Evolutionary conservation across 2,797 vertebrate genomes (phyloP).

Genomic region (Sebastes umbrosus): DNA sequence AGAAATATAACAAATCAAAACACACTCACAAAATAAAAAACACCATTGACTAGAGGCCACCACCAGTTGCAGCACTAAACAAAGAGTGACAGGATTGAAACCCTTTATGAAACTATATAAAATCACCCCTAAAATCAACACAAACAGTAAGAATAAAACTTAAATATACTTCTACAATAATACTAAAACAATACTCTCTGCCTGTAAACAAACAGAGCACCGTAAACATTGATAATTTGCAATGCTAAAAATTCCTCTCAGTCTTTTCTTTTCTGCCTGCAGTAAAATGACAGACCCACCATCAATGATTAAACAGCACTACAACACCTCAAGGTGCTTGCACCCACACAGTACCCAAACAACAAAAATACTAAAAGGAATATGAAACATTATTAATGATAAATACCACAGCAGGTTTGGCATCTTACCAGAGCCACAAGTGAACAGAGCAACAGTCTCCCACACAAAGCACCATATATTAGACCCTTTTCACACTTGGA

Average conservation of each 20-base stretch:
- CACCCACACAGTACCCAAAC: background rate
- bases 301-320: background rate
- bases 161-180: too few relatives aligned
- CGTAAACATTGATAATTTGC: too few relatives aligned
- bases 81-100: too few relatives aligned
- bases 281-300: background rate
- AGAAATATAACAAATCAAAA: too few relatives aligned
- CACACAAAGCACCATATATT: background rate
- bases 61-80: too few relatives aligned
- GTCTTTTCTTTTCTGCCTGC: background rate
- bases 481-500: too few relatives aligned
- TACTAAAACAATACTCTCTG: too few relatives aligned
- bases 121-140: too few relatives aligned
- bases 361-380: background rate
- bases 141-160: too few relatives aligned
- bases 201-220: too few relatives aligned
- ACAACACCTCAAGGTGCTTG: background rate
- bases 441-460: background rate
- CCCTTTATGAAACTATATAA: too few relatives aligned
- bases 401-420: background rate
- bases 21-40: too few relatives aligned
- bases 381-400: background rate
- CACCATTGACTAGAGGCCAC: fast-evolving
- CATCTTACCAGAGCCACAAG: background rate
- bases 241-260: background rate